Conservation (phyloP, 2,113 vertebrate genomes). For the Oreochromis spilurus region DNA sequence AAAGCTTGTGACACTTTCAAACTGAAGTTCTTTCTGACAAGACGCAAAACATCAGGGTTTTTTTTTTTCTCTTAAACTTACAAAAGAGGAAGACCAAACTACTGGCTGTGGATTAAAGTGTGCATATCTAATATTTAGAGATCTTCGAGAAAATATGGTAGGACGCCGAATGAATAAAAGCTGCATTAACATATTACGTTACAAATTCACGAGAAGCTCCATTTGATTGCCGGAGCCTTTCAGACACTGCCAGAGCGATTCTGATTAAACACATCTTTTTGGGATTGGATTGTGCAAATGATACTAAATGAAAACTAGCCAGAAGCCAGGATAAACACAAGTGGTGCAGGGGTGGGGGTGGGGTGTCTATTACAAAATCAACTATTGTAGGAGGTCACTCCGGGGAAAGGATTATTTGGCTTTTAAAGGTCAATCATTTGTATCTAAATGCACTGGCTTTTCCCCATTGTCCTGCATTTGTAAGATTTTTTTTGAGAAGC, state of each 20-base stretch:
- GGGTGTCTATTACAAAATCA: conserved; percentile 36
- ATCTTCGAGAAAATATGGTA: not conserved
- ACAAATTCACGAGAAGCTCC: not conserved
- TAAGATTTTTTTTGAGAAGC: not conserved
- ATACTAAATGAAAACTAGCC: conserved; percentile 2
- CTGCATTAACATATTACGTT: not conserved
- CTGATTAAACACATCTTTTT: conserved; percentile 18
- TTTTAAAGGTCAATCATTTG: not conserved
- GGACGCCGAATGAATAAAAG: not conserved
- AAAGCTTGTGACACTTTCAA: not conserved
- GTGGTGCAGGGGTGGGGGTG: not conserved
- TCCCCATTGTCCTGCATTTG: not conserved
- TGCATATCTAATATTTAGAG: not conserved
- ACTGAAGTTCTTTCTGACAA: not conserved
- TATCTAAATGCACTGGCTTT: not conserved
- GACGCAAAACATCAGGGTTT: not conserved
- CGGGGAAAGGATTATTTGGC: not conserved
- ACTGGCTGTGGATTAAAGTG: not conserved
- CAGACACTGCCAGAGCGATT: not conserved
- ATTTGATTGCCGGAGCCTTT: not conserved
- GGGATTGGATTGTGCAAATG: not conserved
- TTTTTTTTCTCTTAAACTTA: not conserved
- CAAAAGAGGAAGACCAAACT: not conserved
- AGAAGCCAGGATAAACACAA: conserved; percentile 38
- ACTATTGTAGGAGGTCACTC: conserved; percentile 14